phyloP scores from a whole-genome alignment of 1,140 invertebrate genomes.

The Nephila pilipes region DNA sequence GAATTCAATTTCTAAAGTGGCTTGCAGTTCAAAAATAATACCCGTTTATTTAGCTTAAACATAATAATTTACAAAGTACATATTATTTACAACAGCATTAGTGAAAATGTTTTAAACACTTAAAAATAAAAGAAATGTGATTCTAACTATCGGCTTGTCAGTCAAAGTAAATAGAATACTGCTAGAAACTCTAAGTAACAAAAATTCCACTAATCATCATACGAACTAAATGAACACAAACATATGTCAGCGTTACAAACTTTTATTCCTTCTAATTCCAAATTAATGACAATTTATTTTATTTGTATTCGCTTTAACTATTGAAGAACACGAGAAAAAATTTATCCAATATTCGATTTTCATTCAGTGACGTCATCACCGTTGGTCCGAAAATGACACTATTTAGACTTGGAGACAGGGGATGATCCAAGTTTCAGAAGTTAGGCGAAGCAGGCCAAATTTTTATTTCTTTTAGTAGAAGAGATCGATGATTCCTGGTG shows the following conservation, averaged over 20 bases:
- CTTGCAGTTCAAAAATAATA: no score
- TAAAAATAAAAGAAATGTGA: background rate
- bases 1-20: no score
- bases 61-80: no score
- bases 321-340: background rate
- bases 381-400: conserved; percentile 24
- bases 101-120: background rate
- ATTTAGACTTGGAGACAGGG: background rate
- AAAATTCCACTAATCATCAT: no score
- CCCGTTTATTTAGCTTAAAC: no score
- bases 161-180: background rate
- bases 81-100: no score
- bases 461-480: background rate
- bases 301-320: background rate
- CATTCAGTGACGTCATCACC: conserved; percentile 16
- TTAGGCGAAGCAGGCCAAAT: background rate
- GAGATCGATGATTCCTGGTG: conserved; percentile 52
- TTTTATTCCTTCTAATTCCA: background rate
- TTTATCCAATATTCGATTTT: conserved; percentile 11
- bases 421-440: background rate
- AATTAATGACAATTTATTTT: background rate
- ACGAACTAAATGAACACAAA: background rate
- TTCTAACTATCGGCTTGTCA: background rate
- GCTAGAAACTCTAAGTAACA: background rate
- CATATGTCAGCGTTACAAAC: background rate